Conservation (phyloP, 2,797 vertebrate species). For the Lepilemur ruficaudatus region DNA sequence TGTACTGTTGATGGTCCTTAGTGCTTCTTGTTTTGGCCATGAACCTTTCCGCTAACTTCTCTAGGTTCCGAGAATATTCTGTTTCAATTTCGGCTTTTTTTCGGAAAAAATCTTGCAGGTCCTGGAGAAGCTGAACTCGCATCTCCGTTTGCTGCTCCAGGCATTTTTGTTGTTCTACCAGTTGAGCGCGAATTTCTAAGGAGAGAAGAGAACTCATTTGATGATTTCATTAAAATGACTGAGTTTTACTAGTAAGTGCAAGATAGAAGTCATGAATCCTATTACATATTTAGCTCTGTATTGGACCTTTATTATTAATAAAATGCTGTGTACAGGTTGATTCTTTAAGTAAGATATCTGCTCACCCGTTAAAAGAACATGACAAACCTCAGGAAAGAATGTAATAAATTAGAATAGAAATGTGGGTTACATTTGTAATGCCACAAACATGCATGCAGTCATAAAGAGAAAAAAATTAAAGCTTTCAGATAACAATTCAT, state of each 20-base stretch:
- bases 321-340: not conserved
- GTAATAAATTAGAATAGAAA: conserved; percentile 31
- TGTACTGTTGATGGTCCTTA: conserved; percentile 98
- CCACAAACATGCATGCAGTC: conserved; percentile 23
- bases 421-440: conserved; percentile 14
- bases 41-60: conserved; percentile 98
- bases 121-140: conserved; percentile 97
- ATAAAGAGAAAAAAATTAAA: conserved; percentile 22
- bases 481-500: conserved; percentile 10
- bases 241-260: not conserved
- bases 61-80: conserved; percentile 97
- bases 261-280: not conserved
- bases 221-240: not conserved
- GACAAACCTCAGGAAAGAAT: not conserved
- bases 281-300: not conserved
- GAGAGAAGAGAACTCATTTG: conserved; percentile 69
- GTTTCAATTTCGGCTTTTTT: conserved; percentile 99
- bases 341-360: conserved; percentile 5
- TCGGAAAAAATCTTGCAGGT: conserved; percentile 99
- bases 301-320: not conserved
- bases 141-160: conserved; percentile 99
- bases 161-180: conserved; percentile 98
- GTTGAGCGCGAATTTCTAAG: conserved; percentile 95
- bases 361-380: conserved; percentile 36
- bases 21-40: conserved; percentile 99